A percentile compares a stretch with the other conserved stretches of the same genome.
These are phyloP conservation scores for Gnatocerus cornutus DNA, from an alignment of 2,888 invertebrate species.

Conservation along the genomic window DNA sequence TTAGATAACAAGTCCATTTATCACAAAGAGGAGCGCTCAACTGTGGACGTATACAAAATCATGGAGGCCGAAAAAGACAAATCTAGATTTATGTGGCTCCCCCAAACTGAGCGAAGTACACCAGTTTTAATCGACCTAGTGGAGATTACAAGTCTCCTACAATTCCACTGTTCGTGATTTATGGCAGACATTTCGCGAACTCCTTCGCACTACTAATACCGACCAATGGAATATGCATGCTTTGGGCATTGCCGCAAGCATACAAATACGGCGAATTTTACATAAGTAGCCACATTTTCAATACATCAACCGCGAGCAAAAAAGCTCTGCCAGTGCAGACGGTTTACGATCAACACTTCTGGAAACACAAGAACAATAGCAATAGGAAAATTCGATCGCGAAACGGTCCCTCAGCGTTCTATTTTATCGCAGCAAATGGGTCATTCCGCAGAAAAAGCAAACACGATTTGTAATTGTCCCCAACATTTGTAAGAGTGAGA, in stretches of 20 bases:
- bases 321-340: too few species aligned
- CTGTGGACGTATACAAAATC: conserved; percentile 13
- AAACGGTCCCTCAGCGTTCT: too few species aligned
- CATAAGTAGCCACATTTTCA: conserved; percentile 36
- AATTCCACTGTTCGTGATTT: conserved; percentile 51
- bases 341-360: too few species aligned
- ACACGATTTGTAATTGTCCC: too few species aligned
- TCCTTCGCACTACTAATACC: conserved; percentile 50
- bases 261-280: conserved; percentile 45
- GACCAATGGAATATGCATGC: conserved; percentile 53
- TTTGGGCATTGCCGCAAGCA: conserved; percentile 45
- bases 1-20: conserved; percentile 27
- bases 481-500: too few species aligned
- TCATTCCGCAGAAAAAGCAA: too few species aligned
- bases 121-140: conserved; percentile 52
- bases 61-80: conserved; percentile 29
- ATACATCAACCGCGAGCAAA: conserved; percentile 17
- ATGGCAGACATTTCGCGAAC: conserved; percentile 46
- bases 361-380: too few species aligned
- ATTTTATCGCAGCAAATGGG: too few species aligned
- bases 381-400: too few species aligned
- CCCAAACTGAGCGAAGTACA: conserved; percentile 42
- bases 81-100: conserved; percentile 36
- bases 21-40: background rate
- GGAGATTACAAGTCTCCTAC: conserved; percentile 53